phyloP scores from a whole-genome alignment of 2,797 vertebrate genomes.

The Gymnocypris eckloni region DNA sequence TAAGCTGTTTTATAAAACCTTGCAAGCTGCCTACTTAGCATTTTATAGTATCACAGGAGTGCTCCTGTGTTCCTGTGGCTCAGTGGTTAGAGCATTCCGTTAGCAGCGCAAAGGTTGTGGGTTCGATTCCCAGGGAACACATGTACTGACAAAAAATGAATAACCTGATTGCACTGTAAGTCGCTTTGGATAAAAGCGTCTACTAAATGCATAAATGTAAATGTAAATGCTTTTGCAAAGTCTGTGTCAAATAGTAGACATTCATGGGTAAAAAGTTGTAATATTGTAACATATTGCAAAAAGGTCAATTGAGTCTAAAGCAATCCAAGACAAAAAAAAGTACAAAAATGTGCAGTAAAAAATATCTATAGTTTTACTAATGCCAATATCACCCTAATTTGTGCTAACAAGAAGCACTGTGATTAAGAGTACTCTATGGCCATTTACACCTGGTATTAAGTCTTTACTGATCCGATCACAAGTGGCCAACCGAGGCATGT shows the following conservation, averaged over 20 bases:
- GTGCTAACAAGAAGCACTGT: no score
- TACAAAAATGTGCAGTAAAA: neutral
- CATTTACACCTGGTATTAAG: neutral
- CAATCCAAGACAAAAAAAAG: neutral
- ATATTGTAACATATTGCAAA: no score
- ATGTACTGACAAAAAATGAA: no score
- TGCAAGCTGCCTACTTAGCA: neutral
- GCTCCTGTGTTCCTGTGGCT: no score
- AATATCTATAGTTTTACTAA: neutral
- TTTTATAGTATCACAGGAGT: neutral
- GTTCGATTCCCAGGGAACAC: no score
- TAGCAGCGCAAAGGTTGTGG: no score
- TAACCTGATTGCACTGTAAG: no score
- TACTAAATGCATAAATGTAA: no score
- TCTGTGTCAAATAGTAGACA: neutral
- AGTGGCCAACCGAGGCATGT: neutral
- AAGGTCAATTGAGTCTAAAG: neutral
- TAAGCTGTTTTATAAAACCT: no score
- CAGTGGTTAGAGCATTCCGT: no score
- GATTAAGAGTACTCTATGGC: neutral
- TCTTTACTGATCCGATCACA: neutral
- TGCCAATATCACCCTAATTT: neutral
- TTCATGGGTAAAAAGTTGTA: neutral
- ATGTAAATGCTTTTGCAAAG: neutral
- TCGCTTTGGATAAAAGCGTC: no score